Evolutionary conservation across 2,113 vertebrate species (phyloP).

Genomic region (Oceanodroma tethys): DNA sequence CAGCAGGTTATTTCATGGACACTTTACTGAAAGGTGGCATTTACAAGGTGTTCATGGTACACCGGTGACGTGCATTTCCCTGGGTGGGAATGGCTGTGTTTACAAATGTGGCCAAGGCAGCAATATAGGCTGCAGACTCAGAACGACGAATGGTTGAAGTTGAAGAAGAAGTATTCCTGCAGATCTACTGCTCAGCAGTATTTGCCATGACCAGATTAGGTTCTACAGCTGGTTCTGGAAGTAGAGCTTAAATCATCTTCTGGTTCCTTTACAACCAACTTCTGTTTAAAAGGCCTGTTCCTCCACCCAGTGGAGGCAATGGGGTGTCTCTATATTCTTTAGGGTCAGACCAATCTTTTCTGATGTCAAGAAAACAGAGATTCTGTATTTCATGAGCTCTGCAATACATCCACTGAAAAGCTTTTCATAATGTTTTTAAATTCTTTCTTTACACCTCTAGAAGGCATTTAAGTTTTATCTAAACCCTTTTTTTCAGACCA

Average conservation of each 20-base stretch:
- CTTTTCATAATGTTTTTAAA: neutral
- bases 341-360: neutral
- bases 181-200: neutral
- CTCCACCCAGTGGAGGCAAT: neutral
- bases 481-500: neutral
- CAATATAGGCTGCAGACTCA: neutral
- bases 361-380: neutral
- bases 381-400: neutral
- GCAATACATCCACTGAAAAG: neutral
- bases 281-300: neutral
- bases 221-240: neutral
- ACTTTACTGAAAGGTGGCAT: neutral
- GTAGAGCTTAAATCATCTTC: neutral
- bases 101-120: neutral
- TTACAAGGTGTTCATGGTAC: neutral
- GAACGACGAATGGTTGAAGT: accelerated
- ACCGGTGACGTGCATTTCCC: neutral
- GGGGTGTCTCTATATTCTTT: neutral
- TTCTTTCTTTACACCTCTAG: neutral
- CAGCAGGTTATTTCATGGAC: neutral
- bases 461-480: neutral
- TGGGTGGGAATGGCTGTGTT: neutral
- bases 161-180: neutral
- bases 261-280: neutral
- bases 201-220: neutral